Conservation (phyloP, 2,113 vertebrate genomes). For the Origma solitaria region DNA sequence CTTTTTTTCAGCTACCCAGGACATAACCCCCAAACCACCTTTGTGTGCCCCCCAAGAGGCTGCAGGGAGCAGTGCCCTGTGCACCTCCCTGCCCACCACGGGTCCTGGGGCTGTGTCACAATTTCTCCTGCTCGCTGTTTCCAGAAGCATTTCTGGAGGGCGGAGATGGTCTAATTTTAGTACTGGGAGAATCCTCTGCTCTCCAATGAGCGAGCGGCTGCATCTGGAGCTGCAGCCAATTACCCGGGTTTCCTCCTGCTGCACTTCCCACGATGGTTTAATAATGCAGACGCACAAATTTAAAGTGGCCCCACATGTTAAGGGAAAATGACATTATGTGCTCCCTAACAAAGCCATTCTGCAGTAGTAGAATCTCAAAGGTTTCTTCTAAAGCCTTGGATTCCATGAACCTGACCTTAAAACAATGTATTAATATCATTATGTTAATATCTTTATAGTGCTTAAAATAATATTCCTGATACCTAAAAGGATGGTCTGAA, state of each 20-base stretch:
- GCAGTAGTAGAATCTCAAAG: background rate
- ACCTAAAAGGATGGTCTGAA: background rate
- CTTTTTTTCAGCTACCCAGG: background rate
- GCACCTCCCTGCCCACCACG: background rate
- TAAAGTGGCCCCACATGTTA: background rate
- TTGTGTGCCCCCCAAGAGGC: background rate
- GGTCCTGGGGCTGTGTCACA: background rate
- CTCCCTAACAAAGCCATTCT: background rate
- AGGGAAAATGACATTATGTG: background rate
- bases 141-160: constrained; percentile 62
- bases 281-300: constrained; percentile 1
- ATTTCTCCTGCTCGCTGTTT: constrained; percentile 29
- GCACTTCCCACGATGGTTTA: constrained; percentile 31
- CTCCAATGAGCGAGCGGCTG: constrained; percentile 31
- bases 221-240: constrained; percentile 53
- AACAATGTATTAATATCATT: background rate
- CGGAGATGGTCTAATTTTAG: constrained; percentile 58
- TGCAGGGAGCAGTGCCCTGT: background rate
- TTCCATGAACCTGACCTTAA: background rate
- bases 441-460: background rate
- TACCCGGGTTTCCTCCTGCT: constrained; percentile 7
- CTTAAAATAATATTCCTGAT: background rate
- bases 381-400: background rate
- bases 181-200: background rate
- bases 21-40: rapidly evolving